A percentile compares a stretch with the other conserved stretches of the same genome.
Evolutionary conservation across 2,888 invertebrate species (phyloP).

Genomic region (Papilio demoleus): DNA sequence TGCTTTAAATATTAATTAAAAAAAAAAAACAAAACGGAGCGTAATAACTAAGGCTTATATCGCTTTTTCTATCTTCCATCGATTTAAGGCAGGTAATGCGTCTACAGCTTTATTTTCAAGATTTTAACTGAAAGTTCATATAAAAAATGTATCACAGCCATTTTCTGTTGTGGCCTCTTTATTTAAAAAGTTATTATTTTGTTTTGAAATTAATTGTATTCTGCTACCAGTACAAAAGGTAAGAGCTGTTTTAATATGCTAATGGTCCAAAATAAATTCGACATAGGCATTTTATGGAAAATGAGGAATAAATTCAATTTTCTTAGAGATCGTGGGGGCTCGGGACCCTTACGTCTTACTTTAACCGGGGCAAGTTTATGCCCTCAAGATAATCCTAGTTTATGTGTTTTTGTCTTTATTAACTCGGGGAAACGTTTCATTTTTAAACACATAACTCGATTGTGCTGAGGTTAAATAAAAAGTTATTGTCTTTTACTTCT

Average conservation of each 20-base stretch:
- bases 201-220: slow-evolving; percentile 25
- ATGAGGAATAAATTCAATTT: slow-evolving; percentile 79
- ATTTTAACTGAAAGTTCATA: no score
- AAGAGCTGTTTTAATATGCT: slow-evolving; percentile 77
- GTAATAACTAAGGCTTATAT: no score
- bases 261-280: slow-evolving; percentile 78
- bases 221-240: slow-evolving; percentile 62
- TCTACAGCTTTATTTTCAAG: no score
- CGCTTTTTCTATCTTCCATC: no score
- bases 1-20: no score
- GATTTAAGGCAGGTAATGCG: no score
- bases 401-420: slow-evolving; percentile 55
- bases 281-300: slow-evolving; percentile 76
- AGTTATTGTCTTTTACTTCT: neutral
- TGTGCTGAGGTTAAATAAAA: slow-evolving; percentile 23
- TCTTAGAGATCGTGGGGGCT: slow-evolving; percentile 41
- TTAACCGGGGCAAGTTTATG: slow-evolving; percentile 48
- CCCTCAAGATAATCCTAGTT: slow-evolving; percentile 58
- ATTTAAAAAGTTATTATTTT: neutral
- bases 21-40: no score
- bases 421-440: slow-evolving; percentile 43
- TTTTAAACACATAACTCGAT: slow-evolving; percentile 44
- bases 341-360: slow-evolving; percentile 36
- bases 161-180: neutral
- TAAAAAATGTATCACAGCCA: no score